Evolutionary conservation across 2,888 invertebrate genomes (phyloP).

Genomic region (Arctia plantaginis): DNA sequence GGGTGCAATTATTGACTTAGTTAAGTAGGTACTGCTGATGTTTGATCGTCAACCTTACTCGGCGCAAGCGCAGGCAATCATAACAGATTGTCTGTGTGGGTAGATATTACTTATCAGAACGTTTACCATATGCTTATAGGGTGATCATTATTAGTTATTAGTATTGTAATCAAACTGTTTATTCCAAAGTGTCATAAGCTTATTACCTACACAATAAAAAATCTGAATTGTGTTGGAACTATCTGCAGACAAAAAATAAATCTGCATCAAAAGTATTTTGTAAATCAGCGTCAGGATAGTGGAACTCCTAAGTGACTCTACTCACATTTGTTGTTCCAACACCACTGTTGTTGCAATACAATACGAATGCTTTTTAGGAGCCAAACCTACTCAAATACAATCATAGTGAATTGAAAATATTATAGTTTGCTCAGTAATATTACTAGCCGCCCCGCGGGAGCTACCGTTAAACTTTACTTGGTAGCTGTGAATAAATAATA

Average conservation of each 20-base stretch:
- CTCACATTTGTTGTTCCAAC: not conserved
- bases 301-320: not conserved
- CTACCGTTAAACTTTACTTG: constrained; percentile 11
- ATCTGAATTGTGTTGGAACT: not conserved
- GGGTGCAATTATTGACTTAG: not conserved
- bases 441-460: constrained; percentile 15
- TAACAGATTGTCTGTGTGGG: not conserved
- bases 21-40: not conserved
- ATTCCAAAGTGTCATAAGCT: not conserved
- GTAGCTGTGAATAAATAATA: constrained; percentile 23
- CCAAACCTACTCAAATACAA: constrained; percentile 27
- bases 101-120: not conserved
- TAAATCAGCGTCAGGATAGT: no score
- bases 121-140: constrained; percentile 7
- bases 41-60: constrained; percentile 11
- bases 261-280: not conserved
- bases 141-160: constrained; percentile 1
- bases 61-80: constrained; percentile 4
- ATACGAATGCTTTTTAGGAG: not conserved
- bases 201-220: not conserved
- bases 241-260: not conserved
- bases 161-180: not conserved
- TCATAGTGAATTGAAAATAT: constrained; percentile 20
- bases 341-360: not conserved
- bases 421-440: constrained; percentile 27